These are phyloP conservation scores for Sardina pilchardus DNA, from an alignment of 2,113 vertebrate species.

Conservation along the genomic window DNA sequence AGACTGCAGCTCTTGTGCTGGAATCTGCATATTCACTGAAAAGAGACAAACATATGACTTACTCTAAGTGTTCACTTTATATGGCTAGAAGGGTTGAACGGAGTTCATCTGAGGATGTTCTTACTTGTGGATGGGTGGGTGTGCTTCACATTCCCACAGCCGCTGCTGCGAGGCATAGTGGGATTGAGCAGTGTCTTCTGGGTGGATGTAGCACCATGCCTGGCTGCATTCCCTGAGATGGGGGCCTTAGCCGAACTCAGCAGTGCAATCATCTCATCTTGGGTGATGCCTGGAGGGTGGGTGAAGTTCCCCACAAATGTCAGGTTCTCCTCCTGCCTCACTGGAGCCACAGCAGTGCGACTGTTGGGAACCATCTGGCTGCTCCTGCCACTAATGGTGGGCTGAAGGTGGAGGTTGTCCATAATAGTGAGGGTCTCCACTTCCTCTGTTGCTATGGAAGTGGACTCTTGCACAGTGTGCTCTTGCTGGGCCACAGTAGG, in stretches of 20 bases:
- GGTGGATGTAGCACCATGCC: no score
- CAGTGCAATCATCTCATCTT: not conserved
- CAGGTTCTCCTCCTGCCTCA: not conserved
- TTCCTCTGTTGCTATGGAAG: not conserved
- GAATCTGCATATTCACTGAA: not conserved
- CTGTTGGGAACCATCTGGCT: not conserved
- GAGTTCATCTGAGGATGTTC: not conserved
- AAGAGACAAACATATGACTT: not conserved
- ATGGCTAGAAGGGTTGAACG: not conserved
- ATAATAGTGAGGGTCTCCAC: not conserved
- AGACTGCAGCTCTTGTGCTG: not conserved
- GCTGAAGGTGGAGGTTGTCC: not conserved
- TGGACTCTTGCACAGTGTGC: not conserved
- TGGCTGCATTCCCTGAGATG: no score
- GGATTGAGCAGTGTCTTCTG: not conserved
- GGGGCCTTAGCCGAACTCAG: not conserved
- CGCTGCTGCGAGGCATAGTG: not conserved
- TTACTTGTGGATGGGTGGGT: not conserved
- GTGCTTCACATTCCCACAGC: not conserved
- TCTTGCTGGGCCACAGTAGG: not conserved
- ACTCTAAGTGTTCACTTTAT: not conserved
- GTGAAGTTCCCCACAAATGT: not conserved
- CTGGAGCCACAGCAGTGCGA: not conserved
- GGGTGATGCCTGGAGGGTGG: not conserved
- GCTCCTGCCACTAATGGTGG: not conserved